Evolutionary conservation across 2,113 vertebrate species (phyloP).

Genomic region (Martes martes): DNA sequence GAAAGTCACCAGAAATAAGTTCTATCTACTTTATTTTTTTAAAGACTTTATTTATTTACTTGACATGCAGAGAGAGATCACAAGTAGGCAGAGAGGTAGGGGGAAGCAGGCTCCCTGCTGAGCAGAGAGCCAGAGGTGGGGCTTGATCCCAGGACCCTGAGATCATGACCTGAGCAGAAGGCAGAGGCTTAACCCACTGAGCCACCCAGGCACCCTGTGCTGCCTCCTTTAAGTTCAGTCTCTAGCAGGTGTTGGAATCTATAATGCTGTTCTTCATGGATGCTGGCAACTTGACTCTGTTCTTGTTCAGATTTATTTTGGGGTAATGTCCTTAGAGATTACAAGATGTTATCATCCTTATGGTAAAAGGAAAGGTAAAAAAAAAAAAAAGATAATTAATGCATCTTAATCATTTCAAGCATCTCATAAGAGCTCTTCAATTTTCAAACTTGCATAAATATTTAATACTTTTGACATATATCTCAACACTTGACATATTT

Average conservation of each 20-base stretch:
- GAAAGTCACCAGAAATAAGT: background rate
- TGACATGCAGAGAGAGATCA: too few species aligned
- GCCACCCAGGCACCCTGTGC: too few species aligned
- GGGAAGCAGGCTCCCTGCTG: too few species aligned
- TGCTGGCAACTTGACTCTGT: background rate
- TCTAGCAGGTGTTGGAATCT: background rate
- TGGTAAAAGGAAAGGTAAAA: constrained; percentile 35
- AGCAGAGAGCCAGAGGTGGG: too few species aligned
- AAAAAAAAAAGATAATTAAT: constrained; percentile 10
- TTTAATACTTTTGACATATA: constrained; percentile 47
- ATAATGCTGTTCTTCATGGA: background rate
- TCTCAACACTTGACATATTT: constrained; percentile 34
- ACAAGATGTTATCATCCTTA: background rate
- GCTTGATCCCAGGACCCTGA: too few species aligned
- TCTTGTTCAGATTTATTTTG: background rate
- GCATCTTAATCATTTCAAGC: constrained; percentile 57
- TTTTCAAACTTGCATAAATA: constrained; percentile 57
- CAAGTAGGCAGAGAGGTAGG: too few species aligned
- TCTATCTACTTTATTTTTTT: too few species aligned
- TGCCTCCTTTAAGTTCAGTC: background rate
- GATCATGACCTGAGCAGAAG: too few species aligned
- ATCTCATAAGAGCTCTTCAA: constrained; percentile 38
- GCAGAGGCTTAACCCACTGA: too few species aligned
- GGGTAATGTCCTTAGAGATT: background rate
- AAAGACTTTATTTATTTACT: too few species aligned